Conservation (phyloP, 2,113 vertebrate species). For the Coturnix japonica region DNA sequence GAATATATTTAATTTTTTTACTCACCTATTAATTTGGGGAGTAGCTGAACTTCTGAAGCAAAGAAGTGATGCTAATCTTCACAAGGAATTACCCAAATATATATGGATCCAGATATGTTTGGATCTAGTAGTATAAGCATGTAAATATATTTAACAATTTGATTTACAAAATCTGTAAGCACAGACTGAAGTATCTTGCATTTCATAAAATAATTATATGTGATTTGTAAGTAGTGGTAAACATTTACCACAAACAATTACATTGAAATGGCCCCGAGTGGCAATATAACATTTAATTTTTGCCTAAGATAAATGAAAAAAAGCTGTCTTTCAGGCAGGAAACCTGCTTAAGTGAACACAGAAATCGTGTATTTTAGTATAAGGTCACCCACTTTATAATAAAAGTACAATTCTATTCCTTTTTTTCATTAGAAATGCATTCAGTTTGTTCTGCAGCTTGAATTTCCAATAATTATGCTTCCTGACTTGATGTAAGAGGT, state of each 20-base stretch:
- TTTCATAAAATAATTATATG: neutral
- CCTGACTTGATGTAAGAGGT: neutral
- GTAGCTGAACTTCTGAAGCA: neutral
- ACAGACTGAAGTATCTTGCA: neutral
- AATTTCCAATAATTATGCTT: neutral
- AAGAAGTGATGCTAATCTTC: neutral
- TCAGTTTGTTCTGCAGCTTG: neutral
- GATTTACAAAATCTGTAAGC: neutral
- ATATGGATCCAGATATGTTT: neutral
- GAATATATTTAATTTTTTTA: neutral
- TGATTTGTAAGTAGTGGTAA: neutral
- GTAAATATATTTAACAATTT: neutral
- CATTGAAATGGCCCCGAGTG: neutral
- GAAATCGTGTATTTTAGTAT: neutral
- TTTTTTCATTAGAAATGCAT: neutral
- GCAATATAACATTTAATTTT: neutral
- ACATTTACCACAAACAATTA: neutral
- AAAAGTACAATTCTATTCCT: neutral
- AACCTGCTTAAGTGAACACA: neutral
- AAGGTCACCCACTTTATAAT: neutral
- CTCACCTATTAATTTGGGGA: neutral
- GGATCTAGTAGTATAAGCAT: neutral
- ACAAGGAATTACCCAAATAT: neutral
- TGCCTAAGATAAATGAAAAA: neutral
- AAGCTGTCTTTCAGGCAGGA: neutral